These are phyloP conservation scores for Electrophaes corylata DNA, from an alignment of 2,888 invertebrate genomes.

Conservation along the genomic window DNA sequence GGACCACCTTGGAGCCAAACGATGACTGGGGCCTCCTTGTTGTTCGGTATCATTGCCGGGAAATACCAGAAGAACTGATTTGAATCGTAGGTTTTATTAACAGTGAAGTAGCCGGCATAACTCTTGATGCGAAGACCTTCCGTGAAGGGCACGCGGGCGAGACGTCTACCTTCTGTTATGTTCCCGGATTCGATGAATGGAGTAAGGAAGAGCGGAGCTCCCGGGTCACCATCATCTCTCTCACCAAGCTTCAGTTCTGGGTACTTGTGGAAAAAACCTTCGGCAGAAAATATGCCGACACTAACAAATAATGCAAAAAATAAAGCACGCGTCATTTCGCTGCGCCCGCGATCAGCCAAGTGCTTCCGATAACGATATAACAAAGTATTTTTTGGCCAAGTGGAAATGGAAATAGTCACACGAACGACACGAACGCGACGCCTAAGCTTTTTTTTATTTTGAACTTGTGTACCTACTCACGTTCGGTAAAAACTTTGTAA, in stretches of 20 bases:
- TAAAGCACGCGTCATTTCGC: slow-evolving; percentile 51
- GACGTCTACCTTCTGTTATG: slow-evolving; percentile 85
- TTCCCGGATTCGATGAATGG: slow-evolving; percentile 89
- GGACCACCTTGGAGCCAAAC: slow-evolving; percentile 95
- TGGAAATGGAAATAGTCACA: no score
- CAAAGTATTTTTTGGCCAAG: no score
- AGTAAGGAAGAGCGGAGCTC: slow-evolving; percentile 89
- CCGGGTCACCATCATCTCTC: slow-evolving; percentile 66
- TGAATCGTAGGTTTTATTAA: slow-evolving; percentile 89
- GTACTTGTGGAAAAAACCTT: slow-evolving; percentile 65
- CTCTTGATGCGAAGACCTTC: slow-evolving; percentile 86
- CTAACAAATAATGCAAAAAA: slow-evolving; percentile 43
- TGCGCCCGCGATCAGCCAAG: slow-evolving; percentile 11
- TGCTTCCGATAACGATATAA: slow-evolving; percentile 14
- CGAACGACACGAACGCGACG: no score
- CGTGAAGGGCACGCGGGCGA: slow-evolving; percentile 83
- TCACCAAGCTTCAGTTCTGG: slow-evolving; percentile 62
- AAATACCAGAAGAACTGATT: slow-evolving; percentile 97
- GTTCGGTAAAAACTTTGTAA: no score
- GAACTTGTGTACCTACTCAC: no score
- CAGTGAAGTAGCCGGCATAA: slow-evolving; percentile 93
- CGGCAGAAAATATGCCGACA: slow-evolving; percentile 50
- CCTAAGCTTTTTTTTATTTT: no score
- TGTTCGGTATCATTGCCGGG: slow-evolving; percentile 86
- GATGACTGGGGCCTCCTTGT: slow-evolving; percentile 87